phyloP scores from a whole-genome alignment of 2,797 vertebrate genomes.

The Coregonus ussuriensis region DNA sequence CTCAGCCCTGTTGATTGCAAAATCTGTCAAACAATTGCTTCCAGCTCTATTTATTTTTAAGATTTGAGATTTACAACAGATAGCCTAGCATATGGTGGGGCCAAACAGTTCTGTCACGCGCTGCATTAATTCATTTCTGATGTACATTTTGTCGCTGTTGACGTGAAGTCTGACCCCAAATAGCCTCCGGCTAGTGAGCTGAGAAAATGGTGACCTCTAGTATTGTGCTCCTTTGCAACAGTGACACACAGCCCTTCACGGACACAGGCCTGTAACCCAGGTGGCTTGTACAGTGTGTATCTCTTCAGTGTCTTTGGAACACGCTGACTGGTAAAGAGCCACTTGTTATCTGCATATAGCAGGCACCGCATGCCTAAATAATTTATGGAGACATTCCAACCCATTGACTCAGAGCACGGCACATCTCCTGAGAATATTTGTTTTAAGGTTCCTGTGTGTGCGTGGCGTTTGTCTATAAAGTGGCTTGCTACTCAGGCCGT shows the following conservation, averaged over 20 bases:
- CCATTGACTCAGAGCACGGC: not conserved
- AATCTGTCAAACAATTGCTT: too few species aligned
- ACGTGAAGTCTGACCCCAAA: not conserved
- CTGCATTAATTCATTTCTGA: not conserved
- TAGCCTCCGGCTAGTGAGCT: not conserved
- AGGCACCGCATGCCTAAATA: not conserved
- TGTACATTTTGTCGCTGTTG: not conserved
- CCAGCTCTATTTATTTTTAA: not conserved
- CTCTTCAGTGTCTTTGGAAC: not conserved
- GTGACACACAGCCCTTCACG: not conserved
- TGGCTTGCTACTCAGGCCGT: not conserved
- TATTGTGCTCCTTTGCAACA: not conserved
- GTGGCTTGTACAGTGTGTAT: not conserved
- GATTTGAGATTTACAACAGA: not conserved
- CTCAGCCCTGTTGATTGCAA: not conserved
- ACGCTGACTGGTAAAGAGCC: not conserved
- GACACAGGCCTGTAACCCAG: not conserved
- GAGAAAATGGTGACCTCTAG: not conserved
- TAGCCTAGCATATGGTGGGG: not conserved
- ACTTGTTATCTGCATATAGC: conserved; percentile 1
- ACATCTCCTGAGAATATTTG: not conserved
- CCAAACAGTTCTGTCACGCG: not conserved
- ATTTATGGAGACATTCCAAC: conserved; percentile 11
- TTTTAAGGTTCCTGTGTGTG: not conserved
- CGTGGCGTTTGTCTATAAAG: not conserved